Evolutionary conservation across 37 sponge, comb jelly and placozoan species (phyloP), one percentile per base, ranked within the genome.

Genomic region (Haliclona indistincta): DNA sequence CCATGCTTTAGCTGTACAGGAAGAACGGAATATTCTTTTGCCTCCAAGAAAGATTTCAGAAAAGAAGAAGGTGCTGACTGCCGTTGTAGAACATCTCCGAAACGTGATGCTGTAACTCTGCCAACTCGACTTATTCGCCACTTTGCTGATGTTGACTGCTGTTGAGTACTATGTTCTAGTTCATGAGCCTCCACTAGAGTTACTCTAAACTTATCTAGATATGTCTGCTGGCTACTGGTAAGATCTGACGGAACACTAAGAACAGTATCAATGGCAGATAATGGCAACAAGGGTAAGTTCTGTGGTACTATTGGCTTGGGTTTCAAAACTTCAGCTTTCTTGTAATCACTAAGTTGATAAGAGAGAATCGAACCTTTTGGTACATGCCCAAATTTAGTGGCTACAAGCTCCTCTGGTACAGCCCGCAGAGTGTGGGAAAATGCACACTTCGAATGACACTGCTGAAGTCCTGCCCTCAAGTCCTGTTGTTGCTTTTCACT

Each of bases 151-250:
- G 7, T 6, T 4, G 61, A 58, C 7, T 58, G 61, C 13, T 58
- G 61, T 5, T 10, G 61, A 32, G 61, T 58, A 58, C 61, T 58
- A 32, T 58, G 61, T 58, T 58, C 61, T 32, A 58, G 61, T 15
- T 6, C 5, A 10, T 58, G 61, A 10, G 61, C 61, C 13, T 58
- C 61, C 25, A 32, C 61, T 58, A 58, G 13, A 13, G 61, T 58
- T 4, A 58, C 4, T 5, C 29, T 5, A 5, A 15, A 32, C 61
- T 58, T 58, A 13, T 28, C 25, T 10, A 58, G 61, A n/a, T n/a
- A n/a, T n/a, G n/a, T n/a, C n/a, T n/a, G n/a, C 13, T 58, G 61
- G 25, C 32, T 4, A 58, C 29, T 28, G 6, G 25, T 6, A 6
- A 32, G 32, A 6, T 58, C 61, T 5, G 6, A 15, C 29, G 25